These are phyloP conservation scores for Adela reaumurella DNA, from an alignment of 2,888 invertebrate species.

Conservation along the genomic window DNA sequence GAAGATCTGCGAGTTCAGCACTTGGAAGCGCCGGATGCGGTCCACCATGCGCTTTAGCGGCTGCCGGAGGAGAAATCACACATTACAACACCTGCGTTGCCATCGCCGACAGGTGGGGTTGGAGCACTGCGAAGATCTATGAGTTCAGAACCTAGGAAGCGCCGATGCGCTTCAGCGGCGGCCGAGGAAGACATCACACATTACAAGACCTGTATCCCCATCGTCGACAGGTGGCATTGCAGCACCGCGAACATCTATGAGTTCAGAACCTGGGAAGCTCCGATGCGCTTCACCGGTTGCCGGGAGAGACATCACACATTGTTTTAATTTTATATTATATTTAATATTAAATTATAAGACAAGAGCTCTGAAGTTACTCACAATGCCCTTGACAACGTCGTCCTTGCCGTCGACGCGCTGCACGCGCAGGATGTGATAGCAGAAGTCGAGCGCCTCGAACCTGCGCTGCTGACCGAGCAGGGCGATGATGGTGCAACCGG, in stretches of 20 bases:
- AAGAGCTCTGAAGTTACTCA: too few species aligned
- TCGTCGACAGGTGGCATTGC: slow-evolving; percentile 88
- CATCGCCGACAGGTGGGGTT: too few species aligned
- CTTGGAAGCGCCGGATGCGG: slow-evolving; percentile 94
- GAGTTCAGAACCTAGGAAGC: too few species aligned
- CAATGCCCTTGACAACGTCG: slow-evolving; percentile 91
- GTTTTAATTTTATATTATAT: too few species aligned
- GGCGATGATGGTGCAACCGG: slow-evolving; percentile 94
- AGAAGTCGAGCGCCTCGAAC: slow-evolving; percentile 97
- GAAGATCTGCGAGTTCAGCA: slow-evolving; percentile 97
- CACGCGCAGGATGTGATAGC: slow-evolving; percentile 94
- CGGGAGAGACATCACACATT: slow-evolving; percentile 15
- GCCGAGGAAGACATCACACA: slow-evolving; percentile 95
- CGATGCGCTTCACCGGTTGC: slow-evolving; percentile 87
- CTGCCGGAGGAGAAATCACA: slow-evolving; percentile 43
- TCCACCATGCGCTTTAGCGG: slow-evolving; percentile 96
- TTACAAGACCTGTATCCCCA: slow-evolving; percentile 81
- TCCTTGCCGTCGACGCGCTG: slow-evolving; percentile 96
- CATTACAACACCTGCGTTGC: too few species aligned
- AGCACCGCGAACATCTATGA: slow-evolving; percentile 96
- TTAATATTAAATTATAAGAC: too few species aligned
- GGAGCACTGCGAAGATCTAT: too few species aligned
- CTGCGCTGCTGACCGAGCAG: slow-evolving; percentile 91
- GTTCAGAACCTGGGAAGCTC: slow-evolving; percentile 96
- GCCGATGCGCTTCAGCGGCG: slow-evolving; percentile 53